These are phyloP conservation scores for Oncorhynchus gorbuscha DNA, from an alignment of 2,113 vertebrate genomes.

Conservation along the genomic window DNA sequence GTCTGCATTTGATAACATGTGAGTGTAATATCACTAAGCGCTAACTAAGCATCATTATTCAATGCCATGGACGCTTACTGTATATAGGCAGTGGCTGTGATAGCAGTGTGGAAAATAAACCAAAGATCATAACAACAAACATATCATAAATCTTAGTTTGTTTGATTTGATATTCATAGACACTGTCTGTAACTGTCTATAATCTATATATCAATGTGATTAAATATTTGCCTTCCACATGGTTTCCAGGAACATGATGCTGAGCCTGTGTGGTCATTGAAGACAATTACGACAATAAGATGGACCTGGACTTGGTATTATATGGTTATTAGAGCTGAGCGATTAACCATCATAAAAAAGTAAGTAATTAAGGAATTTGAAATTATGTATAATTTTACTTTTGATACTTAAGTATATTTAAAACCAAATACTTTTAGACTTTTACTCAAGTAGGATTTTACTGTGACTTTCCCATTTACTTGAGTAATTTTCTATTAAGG, in stretches of 20 bases:
- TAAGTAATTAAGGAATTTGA: no score
- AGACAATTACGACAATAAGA: conserved; percentile 22
- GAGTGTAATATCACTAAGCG: conserved; percentile 33
- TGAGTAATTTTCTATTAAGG: no score
- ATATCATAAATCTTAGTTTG: not conserved
- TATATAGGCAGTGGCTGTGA: not conserved
- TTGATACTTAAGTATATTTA: no score
- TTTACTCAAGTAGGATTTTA: no score
- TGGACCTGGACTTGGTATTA: no score
- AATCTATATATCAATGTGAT: not conserved
- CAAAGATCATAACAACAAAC: not conserved
- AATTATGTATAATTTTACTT: no score
- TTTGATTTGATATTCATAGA: not conserved
- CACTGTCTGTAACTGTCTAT: not conserved
- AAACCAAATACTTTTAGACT: no score
- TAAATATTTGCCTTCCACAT: not conserved
- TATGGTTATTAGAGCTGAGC: not conserved
- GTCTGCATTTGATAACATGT: conserved; percentile 62
- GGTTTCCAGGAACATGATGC: conserved; percentile 22
- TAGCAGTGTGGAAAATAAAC: not conserved
- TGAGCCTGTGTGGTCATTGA: not conserved
- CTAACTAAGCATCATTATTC: not conserved
- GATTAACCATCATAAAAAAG: no score
- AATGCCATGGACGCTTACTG: not conserved
- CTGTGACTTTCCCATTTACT: no score